Evolutionary conservation across 2,888 invertebrate genomes (phyloP), one percentile per base, ranked within the genome.

Genomic region (Erannis defoliaria): DNA sequence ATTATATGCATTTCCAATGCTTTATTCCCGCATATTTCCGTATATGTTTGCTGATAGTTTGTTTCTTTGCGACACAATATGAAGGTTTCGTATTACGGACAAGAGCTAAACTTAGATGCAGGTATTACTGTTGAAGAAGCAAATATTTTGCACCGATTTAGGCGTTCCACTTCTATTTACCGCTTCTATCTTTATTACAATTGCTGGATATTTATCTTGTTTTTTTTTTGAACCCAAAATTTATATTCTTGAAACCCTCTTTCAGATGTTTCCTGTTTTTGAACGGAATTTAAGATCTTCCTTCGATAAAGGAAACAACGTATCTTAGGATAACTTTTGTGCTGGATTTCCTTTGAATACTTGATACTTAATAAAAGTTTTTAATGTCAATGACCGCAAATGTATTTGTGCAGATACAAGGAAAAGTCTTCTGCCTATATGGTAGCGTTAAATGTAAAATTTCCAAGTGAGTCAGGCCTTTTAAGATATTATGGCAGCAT

Each of bases 401-500:
- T 2, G 12, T 21, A 42, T n/a, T 4, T 42, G 21, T 23, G 1
- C 42, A 23, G n/a, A 19, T 8, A 26, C 8, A 26, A 26, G 26
- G 26, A 26, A 26, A 26, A 26, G 26, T 26, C 8, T 8, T 5
- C 4, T 26, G 26, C 26, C 8, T 26, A 26, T 26, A 4, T n/a
- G n/a, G n/a, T n/a, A n/a, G n/a, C n/a, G n/a, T n/a, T n/a, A n/a
- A n/a, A n/a, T 46, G 26, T 38, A 6, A 43, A 42, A 19, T 29
- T 26, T 35, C n/a, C 9, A 12, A 40, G 18, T 62, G 53, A 18
- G 35, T 31, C 48, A 42, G 26, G 29, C 42, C 53, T 54, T 45
- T 62, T 56, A 48, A 45, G 53, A n/a, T n/a, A n/a, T n/a, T n/a
- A n/a, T n/a, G n/a, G 61, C 51, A 54, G 29, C 26, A 50, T 50